A percentile compares a stretch with the other conserved stretches of the same genome.
Conservation (phyloP, 2,888 invertebrate species). For the Allophyes oxyacanthae region DNA sequence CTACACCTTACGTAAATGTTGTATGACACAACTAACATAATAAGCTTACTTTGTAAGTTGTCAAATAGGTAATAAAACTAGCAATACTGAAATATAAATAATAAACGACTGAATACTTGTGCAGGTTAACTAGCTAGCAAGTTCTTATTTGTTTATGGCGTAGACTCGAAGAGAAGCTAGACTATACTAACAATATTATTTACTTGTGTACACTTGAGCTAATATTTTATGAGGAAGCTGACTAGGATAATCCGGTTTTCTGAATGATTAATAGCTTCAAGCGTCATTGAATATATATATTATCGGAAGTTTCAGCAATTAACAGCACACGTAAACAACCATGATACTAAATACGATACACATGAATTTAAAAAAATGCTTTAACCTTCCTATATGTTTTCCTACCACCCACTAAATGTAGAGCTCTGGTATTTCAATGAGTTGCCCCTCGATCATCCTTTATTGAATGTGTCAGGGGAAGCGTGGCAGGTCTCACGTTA, state of each 20-base stretch:
- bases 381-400: conserved; percentile 23
- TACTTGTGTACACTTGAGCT: conserved; percentile 1
- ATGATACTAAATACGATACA: conserved; percentile 27
- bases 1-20: conserved; percentile 49
- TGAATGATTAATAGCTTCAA: conserved; percentile 48
- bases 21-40: conserved; percentile 41
- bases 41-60: conserved; percentile 15
- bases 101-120: conserved; percentile 19
- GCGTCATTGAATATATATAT: conserved; percentile 33
- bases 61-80: conserved; percentile 39
- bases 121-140: conserved; percentile 12
- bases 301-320: conserved; percentile 43
- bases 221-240: conserved; percentile 14
- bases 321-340: conserved; percentile 39
- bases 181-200: conserved; percentile 6
- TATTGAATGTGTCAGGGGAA: conserved; percentile 10
- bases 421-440: conserved; percentile 20
- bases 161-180: conserved; percentile 21
- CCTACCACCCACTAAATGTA: conserved; percentile 7
- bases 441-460: conserved; percentile 5
- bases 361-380: conserved; percentile 33
- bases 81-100: conserved; percentile 25
- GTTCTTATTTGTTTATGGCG: conserved; percentile 25
- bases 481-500: conserved; percentile 41
- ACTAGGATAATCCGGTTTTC: conserved; percentile 37